Base-by-base conservation (phyloP, 2,888 invertebrate species). In the Lithodes maja region DNA sequence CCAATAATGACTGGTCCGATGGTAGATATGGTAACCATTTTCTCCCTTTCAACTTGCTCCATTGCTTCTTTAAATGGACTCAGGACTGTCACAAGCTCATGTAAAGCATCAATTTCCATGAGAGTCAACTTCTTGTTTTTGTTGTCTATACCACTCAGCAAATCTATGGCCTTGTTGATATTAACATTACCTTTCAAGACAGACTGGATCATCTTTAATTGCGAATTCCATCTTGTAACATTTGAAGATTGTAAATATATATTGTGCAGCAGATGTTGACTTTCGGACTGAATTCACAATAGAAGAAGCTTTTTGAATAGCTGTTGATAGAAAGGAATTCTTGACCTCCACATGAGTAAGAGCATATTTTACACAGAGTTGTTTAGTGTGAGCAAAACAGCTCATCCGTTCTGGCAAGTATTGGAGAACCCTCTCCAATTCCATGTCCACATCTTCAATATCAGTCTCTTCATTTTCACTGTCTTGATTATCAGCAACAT, bases 31-130 rank as follows among this genome's bases (percentile, higher is more conserved):
- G 78, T 85, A 2, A 85, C 52, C 52, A 74, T 85, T 53, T 83
- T 83, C 53, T 71, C 69, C 49, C 69, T 78, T 78, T 79, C 85
- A 9, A 85, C 78, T 78, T 61, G 33, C 55, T 77, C 55, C 85
- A 85, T 78, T 3, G 78, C 79, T 17, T 85, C 85, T 78, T 69
- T 52, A 55, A 85, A 85, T 17, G 83, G 55, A 17, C 52, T 17
- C 53, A 75, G 74, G 54, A 83, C 75, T 54, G 7, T 17, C 74
- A 85, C 68, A 77, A 53, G 3, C 53, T 85, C 50, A 17, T 52
- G 53, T 12, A 78, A 17, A 33, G 78, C 78, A 50, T 75, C 49
- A 12, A 85, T 79, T 55, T 85, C 78, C 85, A 85, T 50, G 12
- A 5, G 53, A 15, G 53, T 49, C 17, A 85, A 75, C 33, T 85